Conservation (phyloP, 1,140 invertebrate genomes). For the Trichonephila clavipes region DNA sequence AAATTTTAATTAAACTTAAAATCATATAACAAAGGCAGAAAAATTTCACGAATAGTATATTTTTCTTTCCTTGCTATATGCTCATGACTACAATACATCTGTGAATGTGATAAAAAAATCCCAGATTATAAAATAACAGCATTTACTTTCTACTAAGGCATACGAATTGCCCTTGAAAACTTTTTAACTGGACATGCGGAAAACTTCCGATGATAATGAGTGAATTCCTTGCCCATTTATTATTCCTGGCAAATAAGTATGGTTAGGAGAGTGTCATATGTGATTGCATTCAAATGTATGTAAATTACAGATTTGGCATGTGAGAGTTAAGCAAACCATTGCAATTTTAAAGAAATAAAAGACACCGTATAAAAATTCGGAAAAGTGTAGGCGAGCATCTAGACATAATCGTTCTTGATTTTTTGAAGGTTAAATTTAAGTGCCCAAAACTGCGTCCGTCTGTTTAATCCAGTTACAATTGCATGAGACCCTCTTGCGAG, state of each 20-base stretch:
- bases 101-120: no score
- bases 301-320: not conserved
- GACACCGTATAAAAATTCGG: not conserved
- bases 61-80: no score
- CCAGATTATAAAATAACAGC: no score
- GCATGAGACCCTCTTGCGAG: not conserved
- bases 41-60: no score
- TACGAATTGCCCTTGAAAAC: no score
- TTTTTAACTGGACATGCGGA: no score
- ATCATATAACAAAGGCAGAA: no score
- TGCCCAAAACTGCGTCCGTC: slow-evolving; percentile 9
- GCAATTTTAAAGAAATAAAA: not conserved
- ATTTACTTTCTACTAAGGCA: no score
- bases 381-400: not conserved
- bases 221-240: not conserved
- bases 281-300: not conserved
- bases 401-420: not conserved
- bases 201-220: not conserved
- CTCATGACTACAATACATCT: no score
- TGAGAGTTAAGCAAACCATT: not conserved
- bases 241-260: not conserved
- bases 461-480: not conserved
- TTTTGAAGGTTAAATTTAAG: slow-evolving; percentile 27
- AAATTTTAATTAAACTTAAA: no score
- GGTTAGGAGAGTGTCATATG: not conserved